Evolutionary conservation across 2,797 vertebrate genomes (phyloP).

Genomic region (Brachyrhaphis roseni): DNA sequence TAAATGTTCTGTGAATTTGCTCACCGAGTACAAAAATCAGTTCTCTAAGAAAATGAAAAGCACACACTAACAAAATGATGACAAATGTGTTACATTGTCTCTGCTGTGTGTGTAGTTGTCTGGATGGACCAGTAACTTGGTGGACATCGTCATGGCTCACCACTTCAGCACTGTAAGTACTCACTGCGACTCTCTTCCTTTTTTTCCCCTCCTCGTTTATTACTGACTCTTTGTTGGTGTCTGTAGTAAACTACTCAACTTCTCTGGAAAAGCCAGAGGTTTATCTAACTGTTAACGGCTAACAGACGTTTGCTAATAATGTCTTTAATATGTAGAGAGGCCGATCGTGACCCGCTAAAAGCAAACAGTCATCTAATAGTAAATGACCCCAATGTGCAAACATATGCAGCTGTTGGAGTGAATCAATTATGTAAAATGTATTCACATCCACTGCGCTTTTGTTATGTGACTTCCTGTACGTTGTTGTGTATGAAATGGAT

Average conservation of each 20-base stretch:
- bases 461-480: background rate
- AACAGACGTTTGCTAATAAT: constrained; percentile 36
- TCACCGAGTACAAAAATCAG: background rate
- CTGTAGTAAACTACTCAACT: constrained; percentile 35
- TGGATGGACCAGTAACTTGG: constrained; percentile 94
- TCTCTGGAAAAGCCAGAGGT: constrained; percentile 32
- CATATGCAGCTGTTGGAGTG: background rate
- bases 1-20: background rate
- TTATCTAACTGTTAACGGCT: constrained; percentile 2
- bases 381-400: background rate
- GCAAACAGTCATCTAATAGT: constrained; percentile 2
- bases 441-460: background rate
- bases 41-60: background rate
- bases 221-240: constrained; percentile 9
- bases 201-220: constrained; percentile 7
- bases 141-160: constrained; percentile 93
- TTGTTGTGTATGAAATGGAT: background rate
- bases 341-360: background rate
- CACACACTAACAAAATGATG: background rate
- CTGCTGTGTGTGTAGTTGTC: constrained; percentile 82
- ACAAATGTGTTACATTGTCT: background rate
- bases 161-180: constrained; percentile 95
- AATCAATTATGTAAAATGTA: background rate
- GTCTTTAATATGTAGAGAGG: constrained; percentile 14
- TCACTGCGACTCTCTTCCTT: background rate